A percentile compares a stretch with the other conserved stretches of the same genome.
These are phyloP conservation scores for Rhipidura dahli DNA, from an alignment of 2,113 vertebrate genomes.

Conservation along the genomic window DNA sequence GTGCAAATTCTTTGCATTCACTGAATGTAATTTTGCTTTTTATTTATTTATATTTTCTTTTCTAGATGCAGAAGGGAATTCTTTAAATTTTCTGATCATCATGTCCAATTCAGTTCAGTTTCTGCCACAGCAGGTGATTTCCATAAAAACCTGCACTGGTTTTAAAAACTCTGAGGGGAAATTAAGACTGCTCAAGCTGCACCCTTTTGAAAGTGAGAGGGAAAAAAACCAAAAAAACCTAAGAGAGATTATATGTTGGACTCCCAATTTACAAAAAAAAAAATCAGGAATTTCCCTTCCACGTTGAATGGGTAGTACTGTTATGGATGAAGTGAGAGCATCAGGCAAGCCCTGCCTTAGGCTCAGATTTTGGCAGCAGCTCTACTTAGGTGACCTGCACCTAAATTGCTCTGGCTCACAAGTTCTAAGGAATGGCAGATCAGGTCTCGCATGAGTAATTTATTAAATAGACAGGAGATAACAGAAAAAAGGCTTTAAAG, in stretches of 20 bases:
- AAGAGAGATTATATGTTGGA: neutral
- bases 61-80: neutral
- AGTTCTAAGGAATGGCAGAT: neutral
- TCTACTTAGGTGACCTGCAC: neutral
- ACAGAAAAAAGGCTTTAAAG: neutral
- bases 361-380: neutral
- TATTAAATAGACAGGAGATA: no score
- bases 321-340: accelerated
- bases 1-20: neutral
- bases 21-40: neutral
- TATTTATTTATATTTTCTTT: neutral
- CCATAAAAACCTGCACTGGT: neutral
- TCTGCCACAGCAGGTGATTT: neutral
- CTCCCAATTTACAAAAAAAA: neutral
- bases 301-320: neutral
- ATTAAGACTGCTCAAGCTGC: neutral
- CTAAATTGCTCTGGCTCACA: neutral
- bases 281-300: neutral
- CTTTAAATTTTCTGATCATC: neutral
- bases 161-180: neutral
- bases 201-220: neutral
- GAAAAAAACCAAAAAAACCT: neutral
- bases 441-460: neutral
- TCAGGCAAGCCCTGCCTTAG: neutral
- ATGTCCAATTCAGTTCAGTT: neutral